Evolutionary conservation across 2,888 invertebrate species (phyloP), one percentile per base, ranked within the genome.

Genomic region (Chrysolina haemoptera): DNA sequence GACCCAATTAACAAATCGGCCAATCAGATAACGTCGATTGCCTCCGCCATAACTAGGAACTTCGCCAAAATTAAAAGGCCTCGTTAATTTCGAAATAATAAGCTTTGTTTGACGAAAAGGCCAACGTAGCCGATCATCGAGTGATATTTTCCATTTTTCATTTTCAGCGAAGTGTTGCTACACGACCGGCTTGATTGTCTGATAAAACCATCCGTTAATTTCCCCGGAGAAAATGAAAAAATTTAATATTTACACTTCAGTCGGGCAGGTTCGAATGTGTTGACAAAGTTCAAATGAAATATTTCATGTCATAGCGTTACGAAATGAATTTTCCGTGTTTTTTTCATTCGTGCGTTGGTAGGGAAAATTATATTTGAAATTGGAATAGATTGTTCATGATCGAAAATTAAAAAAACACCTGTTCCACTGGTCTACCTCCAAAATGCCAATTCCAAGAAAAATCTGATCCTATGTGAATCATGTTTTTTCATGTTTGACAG

Each of bases 211-310:
- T 68, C 59, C 3, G 22, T 59, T 68, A 41, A 68, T 68, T 68
- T 68, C 68, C 68, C 68, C 12, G 27, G 22, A 43, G 68, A 68
- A 59, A 68, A 22, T 68, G 55, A 10, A 14, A 41, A 55, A 55
- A 40, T 68, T 62, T 11, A 43, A 68, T 43, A 12, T 62, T 55
- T 55, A 12, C 27, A 12, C 22, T 46, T 22, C 14, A 46, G 22
- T 46, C 18, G 12, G 22, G 12, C 46, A 20, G 46, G 64, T 65
- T 65, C 8, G 14, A 27, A 65, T 14, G 22, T 43, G 20, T 43
- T 46, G 35, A 63, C 20, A 40, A 40, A 41, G 20, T 16, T 40
- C 9, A 63, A 48, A 14, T 46, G 22, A 53, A 53, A 53, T 53
- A 20, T 53, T 5, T 12, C 53, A 20, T 53, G 53, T 53, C 53